phyloP scores from a whole-genome alignment of 2,797 vertebrate genomes.

The Gobionotothen gibberifrons region DNA sequence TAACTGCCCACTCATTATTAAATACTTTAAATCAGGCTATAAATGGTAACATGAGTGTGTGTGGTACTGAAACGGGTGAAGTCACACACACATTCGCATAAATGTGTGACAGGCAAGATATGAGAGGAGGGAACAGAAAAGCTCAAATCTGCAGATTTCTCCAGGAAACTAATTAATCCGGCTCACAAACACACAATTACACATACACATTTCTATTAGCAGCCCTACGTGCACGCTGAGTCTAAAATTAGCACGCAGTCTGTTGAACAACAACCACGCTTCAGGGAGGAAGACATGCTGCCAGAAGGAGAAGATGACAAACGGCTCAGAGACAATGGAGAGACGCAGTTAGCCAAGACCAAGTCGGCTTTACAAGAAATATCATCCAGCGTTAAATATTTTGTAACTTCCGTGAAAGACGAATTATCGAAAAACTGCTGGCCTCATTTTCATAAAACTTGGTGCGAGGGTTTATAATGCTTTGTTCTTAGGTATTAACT shows the following conservation, averaged over 20 bases:
- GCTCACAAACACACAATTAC: conserved; percentile 20
- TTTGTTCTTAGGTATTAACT: neutral
- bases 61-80: neutral
- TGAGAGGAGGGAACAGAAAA: conserved; percentile 40
- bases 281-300: conserved; percentile 63
- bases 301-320: conserved; percentile 51
- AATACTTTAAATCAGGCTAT: neutral
- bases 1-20: neutral
- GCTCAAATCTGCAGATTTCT: conserved; percentile 56
- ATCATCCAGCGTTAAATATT: neutral
- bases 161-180: conserved; percentile 62
- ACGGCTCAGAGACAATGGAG: conserved; percentile 23
- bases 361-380: conserved; percentile 6
- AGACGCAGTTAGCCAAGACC: conserved; percentile 10
- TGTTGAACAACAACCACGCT: conserved; percentile 69
- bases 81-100: neutral
- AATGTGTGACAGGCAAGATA: conserved; percentile 34
- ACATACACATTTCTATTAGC: conserved; percentile 48
- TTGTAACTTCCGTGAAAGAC: neutral
- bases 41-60: neutral
- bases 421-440: no score
- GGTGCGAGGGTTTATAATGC: no score
- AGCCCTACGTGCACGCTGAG: conserved; percentile 57
- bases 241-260: conserved; percentile 70
- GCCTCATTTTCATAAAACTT: no score